Percentiles rank a stretch among this genome's conserved stretches.
Evolutionary conservation across 1,140 invertebrate species (phyloP).

Genomic region (Formica selysi): DNA sequence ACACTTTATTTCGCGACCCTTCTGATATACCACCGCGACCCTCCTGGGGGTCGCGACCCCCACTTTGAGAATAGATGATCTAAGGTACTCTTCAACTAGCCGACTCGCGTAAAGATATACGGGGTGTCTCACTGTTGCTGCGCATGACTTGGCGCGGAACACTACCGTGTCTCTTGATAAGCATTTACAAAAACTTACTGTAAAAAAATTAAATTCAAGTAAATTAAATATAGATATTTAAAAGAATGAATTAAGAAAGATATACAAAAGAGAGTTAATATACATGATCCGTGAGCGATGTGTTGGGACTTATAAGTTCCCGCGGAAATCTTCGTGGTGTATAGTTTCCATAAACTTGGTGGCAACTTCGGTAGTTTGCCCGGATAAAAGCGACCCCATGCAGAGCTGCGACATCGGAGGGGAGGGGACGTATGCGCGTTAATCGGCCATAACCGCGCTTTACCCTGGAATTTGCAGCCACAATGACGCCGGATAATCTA

Average conservation of each 20-base stretch:
- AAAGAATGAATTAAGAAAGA: neutral
- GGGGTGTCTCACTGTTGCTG: too few relatives aligned
- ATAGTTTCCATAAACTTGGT: neutral
- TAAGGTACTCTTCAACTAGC: too few relatives aligned
- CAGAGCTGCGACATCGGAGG: slow-evolving; percentile 2
- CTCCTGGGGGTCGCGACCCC: too few relatives aligned
- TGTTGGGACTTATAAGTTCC: neutral
- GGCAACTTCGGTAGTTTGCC: slow-evolving; percentile 29
- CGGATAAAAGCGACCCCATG: slow-evolving; percentile 47
- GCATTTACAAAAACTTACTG: neutral
- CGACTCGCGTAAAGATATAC: too few relatives aligned
- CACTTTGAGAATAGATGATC: too few relatives aligned
- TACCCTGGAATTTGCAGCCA: slow-evolving; percentile 42
- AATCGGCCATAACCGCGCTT: slow-evolving; percentile 60
- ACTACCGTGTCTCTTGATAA: too few relatives aligned
- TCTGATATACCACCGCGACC: too few relatives aligned
- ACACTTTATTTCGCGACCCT: too few relatives aligned
- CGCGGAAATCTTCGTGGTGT: slow-evolving; percentile 2
- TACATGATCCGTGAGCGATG: neutral
- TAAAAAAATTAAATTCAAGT: neutral
- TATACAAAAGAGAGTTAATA: neutral
- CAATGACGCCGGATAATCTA: slow-evolving; percentile 44
- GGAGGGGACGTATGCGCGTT: slow-evolving; percentile 13
- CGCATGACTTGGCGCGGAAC: too few relatives aligned
- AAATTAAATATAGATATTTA: neutral